Evolutionary conservation across 2,797 vertebrate genomes (phyloP).

Genomic region (Neosalanx taihuensis): DNA sequence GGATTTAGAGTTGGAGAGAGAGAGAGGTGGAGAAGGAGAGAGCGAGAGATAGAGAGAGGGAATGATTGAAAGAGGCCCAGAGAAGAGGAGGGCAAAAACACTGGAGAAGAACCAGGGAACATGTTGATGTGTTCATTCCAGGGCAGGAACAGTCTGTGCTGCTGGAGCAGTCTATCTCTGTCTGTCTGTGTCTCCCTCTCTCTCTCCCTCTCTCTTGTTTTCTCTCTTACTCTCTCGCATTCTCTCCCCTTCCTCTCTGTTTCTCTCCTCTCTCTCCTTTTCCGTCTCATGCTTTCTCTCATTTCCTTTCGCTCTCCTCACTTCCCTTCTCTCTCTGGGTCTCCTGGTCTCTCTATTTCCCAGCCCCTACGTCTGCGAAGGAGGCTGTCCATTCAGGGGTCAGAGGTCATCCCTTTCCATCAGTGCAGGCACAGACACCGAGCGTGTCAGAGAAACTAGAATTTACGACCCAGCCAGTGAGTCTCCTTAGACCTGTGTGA

Average conservation of each 20-base stretch:
- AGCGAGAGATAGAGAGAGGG: background rate
- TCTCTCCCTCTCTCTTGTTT: background rate
- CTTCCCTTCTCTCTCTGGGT: background rate
- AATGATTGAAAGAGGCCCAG: background rate
- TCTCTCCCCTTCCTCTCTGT: background rate
- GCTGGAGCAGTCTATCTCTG: background rate
- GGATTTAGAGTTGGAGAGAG: background rate
- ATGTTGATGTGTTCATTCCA: slow-evolving; percentile 7
- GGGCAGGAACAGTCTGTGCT: slow-evolving; percentile 23
- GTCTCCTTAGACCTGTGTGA: too few species aligned
- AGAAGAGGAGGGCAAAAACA: background rate
- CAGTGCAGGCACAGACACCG: too few species aligned
- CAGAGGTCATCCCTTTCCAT: too few species aligned
- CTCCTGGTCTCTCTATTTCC: background rate
- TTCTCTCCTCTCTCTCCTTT: background rate
- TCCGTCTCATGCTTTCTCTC: background rate
- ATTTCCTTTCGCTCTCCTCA: background rate
- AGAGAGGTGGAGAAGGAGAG: background rate
- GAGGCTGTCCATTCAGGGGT: too few species aligned
- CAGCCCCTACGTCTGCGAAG: background rate
- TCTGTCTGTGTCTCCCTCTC: background rate
- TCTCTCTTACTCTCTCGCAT: background rate
- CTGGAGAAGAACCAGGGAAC: slow-evolving; percentile 4
- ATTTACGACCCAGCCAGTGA: too few species aligned
- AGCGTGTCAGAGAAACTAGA: too few species aligned